Evolutionary conservation across 2,113 vertebrate species (phyloP), one percentile per base, ranked within the genome.

Genomic region (Vombatus ursinus): DNA sequence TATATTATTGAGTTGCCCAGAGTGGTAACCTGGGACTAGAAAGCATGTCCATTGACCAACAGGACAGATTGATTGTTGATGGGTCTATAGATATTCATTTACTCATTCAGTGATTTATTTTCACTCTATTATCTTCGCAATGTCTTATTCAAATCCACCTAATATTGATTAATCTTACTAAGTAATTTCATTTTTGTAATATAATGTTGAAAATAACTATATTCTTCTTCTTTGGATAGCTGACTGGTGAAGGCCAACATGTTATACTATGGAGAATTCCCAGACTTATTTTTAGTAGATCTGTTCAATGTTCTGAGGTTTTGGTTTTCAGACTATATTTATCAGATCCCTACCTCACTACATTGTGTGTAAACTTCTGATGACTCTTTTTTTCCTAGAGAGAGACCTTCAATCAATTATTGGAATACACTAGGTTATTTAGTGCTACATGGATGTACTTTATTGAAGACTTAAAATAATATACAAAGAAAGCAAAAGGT

Each of bases 381-480:
- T 97, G 47, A 95, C 37, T 93, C 92, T 95, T 90, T 94, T 23
- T 90, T 96, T 97, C 91, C 93, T 93, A 52, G 52, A 52, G 52
- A 54, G 37, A 37, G 77, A 96, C 44, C 3, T 96, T 95, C 48
- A 93, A 49, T 90, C 22, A 90, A 89, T 92, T 93, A 95, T 91
- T 52, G 96, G 28, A 97, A 96, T 96, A 96, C 96, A 94, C 96
- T 96, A 93, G 3, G 92, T 95, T 84, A 28, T 53, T 93, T 92
- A 94, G 2, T 95, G 84, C 47, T 97, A 96, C 61, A 91, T 93
- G 22, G 53, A 52, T 25, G 10, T 53, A 22, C 89, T 57, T 96
- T 90, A 94, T 97, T 95, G 47, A 91, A 90, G 37, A 92, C 52
- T 3, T 22, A 90, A 50, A 51, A 90, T 89, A 90, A 94, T 50